A percentile compares a stretch with the other conserved stretches of the same genome.
Evolutionary conservation across 2,888 invertebrate species (phyloP).

Genomic region (Cepaea hortensis): DNA sequence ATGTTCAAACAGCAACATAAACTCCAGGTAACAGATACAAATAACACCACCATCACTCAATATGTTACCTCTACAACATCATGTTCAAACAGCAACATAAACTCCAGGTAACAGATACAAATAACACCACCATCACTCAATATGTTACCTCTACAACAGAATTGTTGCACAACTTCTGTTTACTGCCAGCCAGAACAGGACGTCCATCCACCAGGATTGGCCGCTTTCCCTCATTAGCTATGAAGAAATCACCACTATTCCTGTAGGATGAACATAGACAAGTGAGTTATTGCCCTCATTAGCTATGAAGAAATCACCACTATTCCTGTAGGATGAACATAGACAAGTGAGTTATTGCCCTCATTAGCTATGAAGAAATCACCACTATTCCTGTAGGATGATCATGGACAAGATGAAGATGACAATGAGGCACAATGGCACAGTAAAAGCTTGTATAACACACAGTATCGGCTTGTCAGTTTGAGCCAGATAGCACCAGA

Average conservation of each 20-base stretch:
- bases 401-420: no score
- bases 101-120: no score
- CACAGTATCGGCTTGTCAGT: no score
- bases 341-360: conserved; percentile 87
- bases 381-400: conserved; percentile 85
- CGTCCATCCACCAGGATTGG: conserved; percentile 95
- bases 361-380: conserved; percentile 96
- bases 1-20: no score
- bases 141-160: conserved; percentile 94
- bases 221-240: conserved; percentile 95
- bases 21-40: no score
- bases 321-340: conserved; percentile 81
- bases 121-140: no score
- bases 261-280: conserved; percentile 74
- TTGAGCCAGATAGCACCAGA: no score
- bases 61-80: no score
- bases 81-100: no score
- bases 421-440: no score
- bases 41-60: no score
- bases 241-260: conserved; percentile 95
- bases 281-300: conserved; percentile 99
- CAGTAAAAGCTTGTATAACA: no score
- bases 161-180: conserved; percentile 93
- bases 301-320: conserved; percentile 94
- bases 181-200: conserved; percentile 90